Percentiles rank a stretch among this genome's conserved stretches.
Conservation (phyloP, 2,113 vertebrate genomes). For the Dromas ardeola region DNA sequence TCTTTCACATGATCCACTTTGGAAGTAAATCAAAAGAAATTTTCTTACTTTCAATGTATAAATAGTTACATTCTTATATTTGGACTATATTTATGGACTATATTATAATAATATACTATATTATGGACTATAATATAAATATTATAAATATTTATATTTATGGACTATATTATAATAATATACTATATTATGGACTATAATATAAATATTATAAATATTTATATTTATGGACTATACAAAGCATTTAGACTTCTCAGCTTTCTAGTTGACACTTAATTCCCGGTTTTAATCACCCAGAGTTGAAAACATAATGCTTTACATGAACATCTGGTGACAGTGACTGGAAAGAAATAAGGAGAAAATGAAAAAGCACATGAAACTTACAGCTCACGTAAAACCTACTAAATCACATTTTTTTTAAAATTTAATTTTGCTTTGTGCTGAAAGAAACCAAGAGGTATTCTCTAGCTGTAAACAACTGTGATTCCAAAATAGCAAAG, state of each 20-base stretch:
- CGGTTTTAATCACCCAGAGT: background rate
- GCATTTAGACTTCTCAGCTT: background rate
- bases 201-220: too few species aligned
- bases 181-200: too few species aligned
- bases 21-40: background rate
- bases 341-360: background rate
- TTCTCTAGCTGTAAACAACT: background rate
- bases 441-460: background rate
- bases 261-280: background rate
- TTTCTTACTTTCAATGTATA: background rate
- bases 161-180: too few species aligned
- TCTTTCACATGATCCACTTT: background rate
- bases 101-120: too few species aligned
- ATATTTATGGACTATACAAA: background rate
- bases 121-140: too few species aligned
- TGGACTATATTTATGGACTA: background rate
- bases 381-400: background rate
- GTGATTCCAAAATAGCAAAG: background rate
- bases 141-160: too few species aligned
- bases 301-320: background rate
- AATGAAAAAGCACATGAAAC: constrained; percentile 5
- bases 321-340: background rate
- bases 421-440: background rate
- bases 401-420: background rate
- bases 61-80: background rate